These are phyloP conservation scores for Drosophila teissieri DNA, from an alignment of 1,140 invertebrate genomes.

Conservation along the genomic window DNA sequence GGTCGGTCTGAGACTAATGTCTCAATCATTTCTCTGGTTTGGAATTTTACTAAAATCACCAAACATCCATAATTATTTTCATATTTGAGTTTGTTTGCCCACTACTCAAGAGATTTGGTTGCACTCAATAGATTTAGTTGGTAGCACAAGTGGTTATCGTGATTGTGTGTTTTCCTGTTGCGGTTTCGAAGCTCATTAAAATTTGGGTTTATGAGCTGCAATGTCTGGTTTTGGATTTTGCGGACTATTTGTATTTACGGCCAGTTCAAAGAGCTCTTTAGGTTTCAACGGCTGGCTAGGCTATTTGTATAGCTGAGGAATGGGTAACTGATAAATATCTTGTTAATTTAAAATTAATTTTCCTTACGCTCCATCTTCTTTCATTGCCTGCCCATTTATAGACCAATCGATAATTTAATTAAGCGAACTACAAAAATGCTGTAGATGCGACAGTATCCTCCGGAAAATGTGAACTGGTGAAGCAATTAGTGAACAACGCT, in stretches of 20 bases:
- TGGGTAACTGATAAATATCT: not conserved
- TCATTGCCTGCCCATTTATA: slow-evolving; percentile 19
- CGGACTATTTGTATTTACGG: not conserved
- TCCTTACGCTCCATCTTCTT: too few relatives aligned
- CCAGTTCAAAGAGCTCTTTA: not conserved
- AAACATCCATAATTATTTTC: slow-evolving; percentile 45
- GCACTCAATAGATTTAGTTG: slow-evolving; percentile 22
- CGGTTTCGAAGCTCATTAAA: slow-evolving; percentile 50
- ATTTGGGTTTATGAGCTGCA: slow-evolving; percentile 29
- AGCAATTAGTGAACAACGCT: slow-evolving; percentile 53
- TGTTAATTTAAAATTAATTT: not conserved
- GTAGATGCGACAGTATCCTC: slow-evolving; percentile 15
- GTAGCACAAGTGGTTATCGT: slow-evolving; percentile 2
- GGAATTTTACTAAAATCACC: slow-evolving; percentile 31
- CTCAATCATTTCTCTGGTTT: not conserved
- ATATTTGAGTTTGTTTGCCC: slow-evolving; percentile 38
- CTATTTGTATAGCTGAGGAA: not conserved
- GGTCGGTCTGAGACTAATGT: too few relatives aligned
- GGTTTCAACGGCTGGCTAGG: not conserved
- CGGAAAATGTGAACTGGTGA: slow-evolving; percentile 56
- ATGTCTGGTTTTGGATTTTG: not conserved
- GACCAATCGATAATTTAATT: slow-evolving; percentile 69
- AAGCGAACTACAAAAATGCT: slow-evolving; percentile 13
- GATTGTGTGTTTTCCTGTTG: slow-evolving; percentile 8
- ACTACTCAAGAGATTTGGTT: slow-evolving; percentile 37